Base-by-base conservation (phyloP, 2,888 invertebrate species). In the Pyrocoelia pectoralis region DNA sequence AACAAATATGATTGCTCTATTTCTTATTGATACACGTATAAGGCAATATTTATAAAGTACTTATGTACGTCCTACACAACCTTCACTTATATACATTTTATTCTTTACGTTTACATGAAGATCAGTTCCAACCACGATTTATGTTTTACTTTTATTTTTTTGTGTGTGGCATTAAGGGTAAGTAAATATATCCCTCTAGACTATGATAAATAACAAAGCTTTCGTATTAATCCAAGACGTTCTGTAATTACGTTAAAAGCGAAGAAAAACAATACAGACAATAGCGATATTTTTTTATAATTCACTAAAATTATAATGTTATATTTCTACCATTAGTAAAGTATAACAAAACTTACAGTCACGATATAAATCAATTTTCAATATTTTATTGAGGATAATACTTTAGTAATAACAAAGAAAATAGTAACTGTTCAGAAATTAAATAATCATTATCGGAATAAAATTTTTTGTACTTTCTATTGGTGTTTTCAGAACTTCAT, bases 391-490 rank as follows among this genome's bases (percentile, higher is more conserved):
- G 17, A 14, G 9, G 12, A 17, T 48, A 33, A 33, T 41, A 56
- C 29, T 56, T 48, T 13, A 51, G 14, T 29, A 29, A 55, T 24
- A 43, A 56, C 48, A 48, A 56, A 13, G 28, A 33, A 52, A 33
- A 29, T 15, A 56, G 33, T 48, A 29, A 15, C 29, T 46, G 15
- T 17, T 10, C 28, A 18, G n/a, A 17, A 56, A 48, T 56, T 48
- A 56, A 56, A 56, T 33, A 33, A 17, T 56, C 56, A 56, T 56
- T 56, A 56, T 56, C 48, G 48, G 29, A 40, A 13, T 48, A 48
- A 18, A 13, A 28, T 12, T 56, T 56, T 48, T 28, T 17, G 6
- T 51, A 9, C 10, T 13, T 51, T 28, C 17, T 24, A 9, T 18
- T 41, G 40, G 13, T 12, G 18, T 46, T 24, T 46, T 53, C 41